Percentiles rank a stretch among this genome's conserved stretches.
phyloP scores from a whole-genome alignment of 2,888 invertebrate species.

The Eristalis tenax region DNA sequence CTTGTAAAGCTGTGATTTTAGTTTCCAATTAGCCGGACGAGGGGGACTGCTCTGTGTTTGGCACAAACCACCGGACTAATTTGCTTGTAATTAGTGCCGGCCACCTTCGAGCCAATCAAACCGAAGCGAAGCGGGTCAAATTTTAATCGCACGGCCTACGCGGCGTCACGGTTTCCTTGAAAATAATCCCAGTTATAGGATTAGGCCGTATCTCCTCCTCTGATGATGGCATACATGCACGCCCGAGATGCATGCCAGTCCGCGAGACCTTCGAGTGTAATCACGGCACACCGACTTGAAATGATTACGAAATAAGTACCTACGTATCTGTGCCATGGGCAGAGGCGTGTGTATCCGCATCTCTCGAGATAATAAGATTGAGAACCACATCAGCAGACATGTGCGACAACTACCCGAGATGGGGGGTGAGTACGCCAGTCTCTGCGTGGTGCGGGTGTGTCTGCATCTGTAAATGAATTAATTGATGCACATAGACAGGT shows the following conservation, averaged over 20 bases:
- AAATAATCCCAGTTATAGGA: neutral
- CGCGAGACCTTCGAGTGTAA: neutral
- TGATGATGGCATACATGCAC: neutral
- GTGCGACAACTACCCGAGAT: conserved; percentile 49
- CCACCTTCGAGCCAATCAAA: conserved; percentile 46
- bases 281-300: neutral
- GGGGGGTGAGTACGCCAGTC: conserved; percentile 8
- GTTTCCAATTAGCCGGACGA: neutral
- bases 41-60: neutral
- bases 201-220: neutral
- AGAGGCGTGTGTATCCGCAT: conserved; percentile 9
- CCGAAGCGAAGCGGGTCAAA: conserved; percentile 27
- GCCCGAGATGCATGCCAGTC: neutral
- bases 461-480: neutral
- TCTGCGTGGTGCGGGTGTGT: neutral
- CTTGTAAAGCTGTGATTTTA: neutral
- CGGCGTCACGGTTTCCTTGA: neutral
- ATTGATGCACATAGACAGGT: neutral
- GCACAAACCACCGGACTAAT: neutral
- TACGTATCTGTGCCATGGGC: neutral
- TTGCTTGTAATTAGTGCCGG: conserved; percentile 37
- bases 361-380: conserved; percentile 45
- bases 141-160: conserved; percentile 1
- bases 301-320: neutral
- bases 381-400: conserved; percentile 22